Base-by-base conservation (phyloP, 2,113 vertebrate species). In the Varanus komodoensis region DNA sequence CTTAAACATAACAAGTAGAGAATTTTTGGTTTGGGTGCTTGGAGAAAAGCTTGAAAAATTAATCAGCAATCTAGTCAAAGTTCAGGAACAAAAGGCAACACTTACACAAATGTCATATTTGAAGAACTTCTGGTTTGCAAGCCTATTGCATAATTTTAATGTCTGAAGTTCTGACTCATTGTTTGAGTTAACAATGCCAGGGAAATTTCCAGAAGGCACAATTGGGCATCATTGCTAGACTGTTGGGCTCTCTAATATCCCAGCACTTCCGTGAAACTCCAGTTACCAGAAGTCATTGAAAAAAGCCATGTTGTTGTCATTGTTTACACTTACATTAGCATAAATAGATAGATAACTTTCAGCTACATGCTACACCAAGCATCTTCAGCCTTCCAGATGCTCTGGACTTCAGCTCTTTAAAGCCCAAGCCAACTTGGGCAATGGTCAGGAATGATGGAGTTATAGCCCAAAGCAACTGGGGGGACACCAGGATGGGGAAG, bases 1-100 rank as follows among this genome's bases (percentile, higher is more conserved):
- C 25, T 44, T 44, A 44, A 87, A 21, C 0, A 0, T 14, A 84
- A 87, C 23, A 2, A 4, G 38, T 17, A 87, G 52, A 48, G 32
- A 50, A 27, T 67, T 87, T 79, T 19, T 50, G 54, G 23, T 64
- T 75, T 32, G 21, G 21, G 67, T 34, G 4, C 34, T 38, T 71
- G 17, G 67, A 38, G 19, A 74, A 27, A 44, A 44, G 27, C 15
- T 71, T 38, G 21, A 82, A 89, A 82, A 73, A 89, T 73, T 14
- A 32, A 86, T 23, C 23, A 38, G 52, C 29, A 48, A 67, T 84
- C 23, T 67, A 64, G 75, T 19, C 15, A 67, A 75, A 75, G 57
- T 12, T 50, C 25, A 71, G 79, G 6, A 77, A 83, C 80, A 82
- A 83, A 89, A 64, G 8, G 25, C 25, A 64, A 50, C 44, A 54